Evolutionary conservation across 2,113 vertebrate genomes (phyloP), one percentile per base, ranked within the genome.

Genomic region (Acanthisitta chloris): DNA sequence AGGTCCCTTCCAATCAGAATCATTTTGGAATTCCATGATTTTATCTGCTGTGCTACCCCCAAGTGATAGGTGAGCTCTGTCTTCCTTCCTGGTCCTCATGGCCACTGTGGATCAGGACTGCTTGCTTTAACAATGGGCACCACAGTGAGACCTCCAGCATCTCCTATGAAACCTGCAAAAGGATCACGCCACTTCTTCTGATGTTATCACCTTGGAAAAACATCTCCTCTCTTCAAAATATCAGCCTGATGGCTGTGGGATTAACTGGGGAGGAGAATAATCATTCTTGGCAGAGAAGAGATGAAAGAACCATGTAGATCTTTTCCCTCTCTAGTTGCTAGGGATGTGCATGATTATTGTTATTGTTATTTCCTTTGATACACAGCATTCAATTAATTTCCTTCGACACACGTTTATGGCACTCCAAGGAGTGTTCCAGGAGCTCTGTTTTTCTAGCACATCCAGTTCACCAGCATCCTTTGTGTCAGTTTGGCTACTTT

Each of bases 341-440:
- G 82, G 90, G 78, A 82, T 55, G 82, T 59, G 92, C 8, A 9
- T 82, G 87, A 94, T 91, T 91, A 96, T 81, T 77, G 92, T 94
- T 93, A 92, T 87, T 95, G 90, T 80, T 93, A 93, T 95, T 96
- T 97, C 90, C 93, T 96, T 65, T 26, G 62, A 91, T 78, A 88
- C 76, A 6, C 84, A 83, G 85, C 85, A 93, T 83, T 94, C 93
- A 94, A 97, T 96, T 97, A 95, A 97, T 96, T 97, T 94, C 93
- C 81, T 97, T 66, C 33, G 1, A 26, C 88, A 77, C 82, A 90
- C 43, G 4, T 87, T 96, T 95, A 95, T 11, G 67, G 82, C 0
- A 5, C 95, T 94, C 90, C 40, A 4, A 88, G 90, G 90, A 83
- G 49, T 5, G 0, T 46, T 87, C 89, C 20, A 59, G 81, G 81